phyloP scores from a whole-genome alignment of 1,140 invertebrate genomes.

The Drosophila bifasciata region DNA sequence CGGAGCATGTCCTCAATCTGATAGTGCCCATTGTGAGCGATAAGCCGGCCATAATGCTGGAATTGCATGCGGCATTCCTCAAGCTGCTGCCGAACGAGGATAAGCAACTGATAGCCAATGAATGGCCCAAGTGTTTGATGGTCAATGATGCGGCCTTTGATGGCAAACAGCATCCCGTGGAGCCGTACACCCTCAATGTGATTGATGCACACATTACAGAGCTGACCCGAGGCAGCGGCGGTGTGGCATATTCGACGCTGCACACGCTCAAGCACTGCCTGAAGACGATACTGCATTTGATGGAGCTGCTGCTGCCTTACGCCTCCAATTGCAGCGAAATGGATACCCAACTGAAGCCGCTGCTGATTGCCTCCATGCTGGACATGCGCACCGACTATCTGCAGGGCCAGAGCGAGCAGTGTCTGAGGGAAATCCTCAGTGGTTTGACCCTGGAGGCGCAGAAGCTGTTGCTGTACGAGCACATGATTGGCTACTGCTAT shows the following conservation, averaged over 20 bases:
- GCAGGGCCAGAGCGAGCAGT: conserved; percentile 87
- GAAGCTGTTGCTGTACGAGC: conserved; percentile 87
- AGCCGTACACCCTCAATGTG: conserved; percentile 75
- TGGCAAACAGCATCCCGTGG: conserved; percentile 71
- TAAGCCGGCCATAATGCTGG: conserved; percentile 73
- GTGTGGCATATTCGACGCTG: conserved; percentile 65
- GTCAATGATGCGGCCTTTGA: conserved; percentile 70
- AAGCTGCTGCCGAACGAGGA: conserved; percentile 78
- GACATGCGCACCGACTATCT: conserved; percentile 91
- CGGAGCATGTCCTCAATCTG: conserved; percentile 65
- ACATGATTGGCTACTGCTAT: conserved; percentile 89
- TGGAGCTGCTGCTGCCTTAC: conserved; percentile 75
- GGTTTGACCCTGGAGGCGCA: conserved; percentile 86
- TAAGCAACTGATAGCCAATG: conserved; percentile 76
- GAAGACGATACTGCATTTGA: conserved; percentile 70
- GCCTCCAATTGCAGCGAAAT: conserved; percentile 46
- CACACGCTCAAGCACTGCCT: conserved; percentile 80
- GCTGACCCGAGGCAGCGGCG: conserved; percentile 42
- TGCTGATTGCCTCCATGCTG: conserved; percentile 90
- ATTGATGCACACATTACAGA: conserved; percentile 79
- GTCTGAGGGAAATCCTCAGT: conserved; percentile 88
- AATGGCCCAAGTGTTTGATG: conserved; percentile 78
- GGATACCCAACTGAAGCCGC: conserved; percentile 80
- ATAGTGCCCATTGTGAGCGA: conserved; percentile 79
- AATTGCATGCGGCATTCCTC: conserved; percentile 73